These are phyloP conservation scores for Scomber scombrus DNA, from an alignment of 2,113 vertebrate genomes.

Conservation along the genomic window DNA sequence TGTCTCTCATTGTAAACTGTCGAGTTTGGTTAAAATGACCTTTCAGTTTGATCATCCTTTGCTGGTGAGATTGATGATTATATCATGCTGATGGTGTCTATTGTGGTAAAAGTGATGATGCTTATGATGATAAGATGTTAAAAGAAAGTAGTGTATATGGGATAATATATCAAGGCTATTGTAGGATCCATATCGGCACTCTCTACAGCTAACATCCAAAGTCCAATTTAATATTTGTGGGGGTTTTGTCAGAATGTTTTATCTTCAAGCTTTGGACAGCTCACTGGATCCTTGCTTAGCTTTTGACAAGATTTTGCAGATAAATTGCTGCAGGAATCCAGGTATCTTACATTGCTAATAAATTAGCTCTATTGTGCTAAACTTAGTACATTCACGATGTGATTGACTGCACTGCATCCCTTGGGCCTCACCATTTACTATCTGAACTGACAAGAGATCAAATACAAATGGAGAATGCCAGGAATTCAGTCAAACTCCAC, in stretches of 20 bases:
- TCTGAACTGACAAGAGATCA: conserved; percentile 2
- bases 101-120: not conserved
- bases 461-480: not conserved
- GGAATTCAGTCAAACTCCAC: not conserved
- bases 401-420: too few species aligned
- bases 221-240: too few species aligned
- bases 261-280: not conserved
- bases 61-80: not conserved
- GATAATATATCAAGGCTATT: too few species aligned
- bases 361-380: not conserved
- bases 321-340: too few species aligned
- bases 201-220: too few species aligned
- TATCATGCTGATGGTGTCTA: not conserved
- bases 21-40: not conserved
- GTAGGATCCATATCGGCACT: too few species aligned
- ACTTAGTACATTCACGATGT: not conserved
- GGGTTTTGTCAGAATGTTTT: too few species aligned
- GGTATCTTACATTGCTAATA: too few species aligned
- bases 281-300: not conserved
- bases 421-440: not conserved
- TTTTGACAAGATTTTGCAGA: too few species aligned
- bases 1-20: conserved; percentile 32
- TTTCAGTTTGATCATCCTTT: not conserved
- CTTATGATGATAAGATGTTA: not conserved
- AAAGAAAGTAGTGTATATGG: not conserved